Evolutionary conservation across 2,797 vertebrate genomes (phyloP).

Genomic region (Taeniopygia guttata): DNA sequence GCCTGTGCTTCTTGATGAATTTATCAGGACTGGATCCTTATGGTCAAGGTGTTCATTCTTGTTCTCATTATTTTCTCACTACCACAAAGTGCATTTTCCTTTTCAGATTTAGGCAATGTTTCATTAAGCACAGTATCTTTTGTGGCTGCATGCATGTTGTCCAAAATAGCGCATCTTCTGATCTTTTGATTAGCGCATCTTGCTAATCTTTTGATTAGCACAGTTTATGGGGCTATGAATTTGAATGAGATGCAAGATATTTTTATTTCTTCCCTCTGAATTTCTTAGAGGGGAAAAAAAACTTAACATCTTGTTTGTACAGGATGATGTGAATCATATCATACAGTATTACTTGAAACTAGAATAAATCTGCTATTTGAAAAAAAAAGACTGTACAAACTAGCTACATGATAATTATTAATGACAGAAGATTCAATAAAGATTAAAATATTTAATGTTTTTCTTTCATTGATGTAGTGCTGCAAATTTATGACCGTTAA

Average conservation of each 20-base stretch:
- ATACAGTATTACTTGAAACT: conserved; percentile 17
- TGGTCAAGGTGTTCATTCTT: not conserved
- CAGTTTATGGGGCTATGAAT: not conserved
- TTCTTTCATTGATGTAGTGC: conserved; percentile 72
- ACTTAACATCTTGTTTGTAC: not conserved
- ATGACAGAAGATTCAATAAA: conserved; percentile 51
- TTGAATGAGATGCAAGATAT: not conserved
- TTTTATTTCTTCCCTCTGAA: conserved; percentile 13
- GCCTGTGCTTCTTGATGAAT: not conserved
- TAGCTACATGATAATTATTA: conserved; percentile 66
- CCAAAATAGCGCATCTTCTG: not conserved
- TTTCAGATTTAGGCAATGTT: not conserved
- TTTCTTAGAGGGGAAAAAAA: not conserved
- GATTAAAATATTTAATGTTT: conserved; percentile 72
- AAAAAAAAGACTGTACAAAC: conserved; percentile 30
- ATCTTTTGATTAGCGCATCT: not conserved
- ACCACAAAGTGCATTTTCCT: not conserved
- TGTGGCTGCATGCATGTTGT: not conserved
- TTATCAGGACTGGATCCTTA: not conserved
- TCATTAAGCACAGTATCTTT: not conserved
- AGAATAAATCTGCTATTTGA: conserved; percentile 13
- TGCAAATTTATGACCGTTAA: conserved; percentile 74
- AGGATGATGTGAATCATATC: not conserved
- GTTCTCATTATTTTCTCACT: not conserved
- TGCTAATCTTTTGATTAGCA: not conserved